These are phyloP conservation scores for Diploptera punctata DNA, from an alignment of 2,888 invertebrate species.

Conservation along the genomic window DNA sequence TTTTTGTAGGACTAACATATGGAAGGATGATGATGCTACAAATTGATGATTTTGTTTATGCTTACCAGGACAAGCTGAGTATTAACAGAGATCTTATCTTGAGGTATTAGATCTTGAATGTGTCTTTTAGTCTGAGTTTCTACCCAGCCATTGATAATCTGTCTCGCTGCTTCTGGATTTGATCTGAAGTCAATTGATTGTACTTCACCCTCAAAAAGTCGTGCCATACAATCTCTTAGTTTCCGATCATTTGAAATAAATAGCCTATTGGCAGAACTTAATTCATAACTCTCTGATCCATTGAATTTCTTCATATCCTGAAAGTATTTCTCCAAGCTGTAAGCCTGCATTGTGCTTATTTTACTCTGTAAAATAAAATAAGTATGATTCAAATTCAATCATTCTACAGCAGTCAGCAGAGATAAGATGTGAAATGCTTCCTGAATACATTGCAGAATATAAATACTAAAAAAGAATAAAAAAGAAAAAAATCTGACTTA, in stretches of 20 bases:
- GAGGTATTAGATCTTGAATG: conserved; percentile 74
- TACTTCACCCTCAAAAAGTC: conserved; percentile 61
- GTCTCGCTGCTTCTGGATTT: conserved; percentile 64
- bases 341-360: conserved; percentile 73
- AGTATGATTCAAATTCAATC: too few relatives aligned
- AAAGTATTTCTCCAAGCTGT: conserved; percentile 72
- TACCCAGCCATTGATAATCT: conserved; percentile 79
- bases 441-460: too few relatives aligned
- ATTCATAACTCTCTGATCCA: conserved; percentile 70
- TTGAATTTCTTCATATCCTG: conserved; percentile 58
- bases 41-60: too few relatives aligned
- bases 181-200: conserved; percentile 63
- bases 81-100: conserved; percentile 64
- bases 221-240: conserved; percentile 70
- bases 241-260: conserved; percentile 69
- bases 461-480: too few relatives aligned
- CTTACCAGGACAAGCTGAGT: conserved; percentile 73
- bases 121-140: conserved; percentile 75
- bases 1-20: too few relatives aligned
- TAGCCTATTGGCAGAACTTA: conserved; percentile 77
- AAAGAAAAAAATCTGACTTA: too few relatives aligned
- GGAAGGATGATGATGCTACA: too few relatives aligned
- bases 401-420: too few relatives aligned
- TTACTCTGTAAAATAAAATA: conserved; percentile 61
- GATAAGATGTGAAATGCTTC: too few relatives aligned